Evolutionary conservation across 2,888 invertebrate genomes (phyloP), one percentile per base, ranked within the genome.

Genomic region (Drosophila borborema): DNA sequence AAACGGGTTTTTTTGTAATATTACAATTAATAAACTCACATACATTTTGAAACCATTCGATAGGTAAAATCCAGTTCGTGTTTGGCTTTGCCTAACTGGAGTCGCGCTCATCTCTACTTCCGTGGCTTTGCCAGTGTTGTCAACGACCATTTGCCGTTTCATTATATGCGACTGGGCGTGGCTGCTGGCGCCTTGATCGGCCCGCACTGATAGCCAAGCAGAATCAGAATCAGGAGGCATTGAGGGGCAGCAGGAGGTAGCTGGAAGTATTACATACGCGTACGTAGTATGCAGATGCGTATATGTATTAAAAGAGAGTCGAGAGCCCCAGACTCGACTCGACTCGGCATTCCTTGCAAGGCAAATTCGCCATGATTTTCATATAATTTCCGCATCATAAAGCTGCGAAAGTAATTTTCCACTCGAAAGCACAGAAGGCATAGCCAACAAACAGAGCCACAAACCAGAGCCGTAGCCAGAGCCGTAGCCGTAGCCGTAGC

Each of bases 311-410:
- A 64, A 77, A 72, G 77, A 66, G 59, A 51, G 34, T 14, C 34
- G 77, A 63, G 58, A 31, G 31, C n/a, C 31, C 77, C 53, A 40
- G 45, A 45, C 46, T 9, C 36, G 41, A 43, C 59, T 48, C 70
- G 49, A 23, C 49, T 56, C 41, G 41, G 66, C 85, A 84, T 85
- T 84, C 87, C 85, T 85, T 89, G 87, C 68, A 86, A 89, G 85
- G 89, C 85, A 86, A 86, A 86, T 90, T 87, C 90, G 90, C 89
- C 92, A 91, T 92, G 91, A 91, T 91, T 91, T 92, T 91, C 92
- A 91, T 91, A 91, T 91, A 92, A 91, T 91, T 91, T 91, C 91
- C 92, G 91, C 91, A 90, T 92, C 91, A 91, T 92, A 91, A 92
- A 91, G 89, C 92, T 91, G 91, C 86, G 90, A 91, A 91, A 91